Evolutionary conservation across 2,797 vertebrate genomes (phyloP), one percentile per base, ranked within the genome.

Genomic region (Fistularia tabacaria): DNA sequence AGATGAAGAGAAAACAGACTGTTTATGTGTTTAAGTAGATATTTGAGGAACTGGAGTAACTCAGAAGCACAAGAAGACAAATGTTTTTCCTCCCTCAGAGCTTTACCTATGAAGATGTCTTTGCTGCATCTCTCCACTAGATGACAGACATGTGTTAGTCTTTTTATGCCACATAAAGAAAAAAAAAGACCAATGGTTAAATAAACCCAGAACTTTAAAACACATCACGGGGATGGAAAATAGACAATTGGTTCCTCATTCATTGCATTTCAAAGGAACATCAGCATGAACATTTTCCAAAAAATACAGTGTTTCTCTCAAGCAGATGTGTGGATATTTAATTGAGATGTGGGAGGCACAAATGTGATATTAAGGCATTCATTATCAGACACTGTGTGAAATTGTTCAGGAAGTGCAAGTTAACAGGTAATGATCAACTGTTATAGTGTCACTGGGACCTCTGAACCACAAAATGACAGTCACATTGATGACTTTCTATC

Each of bases 301-400:
- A 63, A 36, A 57, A 47, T 42, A 52, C 14, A 38, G 7, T 57
- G 46, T 63, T 70, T 62, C 64, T 50, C 8, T 59, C 40, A n/a
- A 60, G 42, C 54, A 63, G 71, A 70, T 66, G 38, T 54, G 14
- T 51, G 3, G 51, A n/a, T 50, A 53, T 76, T 69, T 57, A 52
- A 55, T 46, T 60, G 57, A 66, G 59, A 52, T 54, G 66, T 76
- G 11, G 6, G 84, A 91, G 90, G 90, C 90, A 90, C 87, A 52
- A 49, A 62, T 54, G 87, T 85, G 87, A 86, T 79, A 53, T 76
- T 87, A 90, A 90, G 89, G 89, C 89, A 87, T 79, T 79, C 70
- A 25, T 54, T 2, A 72, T 81, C 42, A 76, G 65, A 80, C 46
- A 62, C 40, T 55, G 65, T 62, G 49, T 56, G 56, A 53, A 57